Base-by-base conservation (phyloP, 2,797 vertebrate species). In the Paguma larvata region DNA sequence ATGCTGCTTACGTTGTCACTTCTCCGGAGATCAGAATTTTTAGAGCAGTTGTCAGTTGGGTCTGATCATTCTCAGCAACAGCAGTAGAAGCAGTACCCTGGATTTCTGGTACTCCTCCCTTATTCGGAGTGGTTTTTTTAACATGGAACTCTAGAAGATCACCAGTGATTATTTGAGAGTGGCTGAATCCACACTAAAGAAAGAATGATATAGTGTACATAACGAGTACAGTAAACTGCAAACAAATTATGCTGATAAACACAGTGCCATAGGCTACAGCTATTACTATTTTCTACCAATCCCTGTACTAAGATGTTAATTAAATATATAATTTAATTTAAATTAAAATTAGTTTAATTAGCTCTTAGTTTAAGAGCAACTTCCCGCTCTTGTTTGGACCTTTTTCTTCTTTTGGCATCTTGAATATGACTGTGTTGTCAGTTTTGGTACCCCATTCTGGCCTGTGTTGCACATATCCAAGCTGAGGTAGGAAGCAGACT, bases 71-170 rank as follows among this genome's bases (percentile, higher is more conserved):
- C 14, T 68, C 27, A 89, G 59, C 38, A 62, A 56, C 2, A 87
- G n/a, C 51, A 82, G 12, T n/a, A 53, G 27, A 73, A 89, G 30
- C 14, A 53, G 23, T 16, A 23, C 30, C n/a, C 23, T 27, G 2
- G 0, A n/a, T 92, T 97, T 70, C 72, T 85, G 77, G 25, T 67
- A 78, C 73, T 78, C 6, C 0, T 90, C 4, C 87, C 32, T 94
- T 56, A 70, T 73, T 68, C 89, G 27, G 78, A 94, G 34, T 59
- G 25, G 18, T 92, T 91, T 25, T 83, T 93, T 78, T 63, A 90
- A 59, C 0, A 53, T 1, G 5, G 34, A 79, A 72, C 38, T 89
- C 78, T 91, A 27, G 65, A 90, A 67, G 32, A 88, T 73, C 62
- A 75, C 21, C 59, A 77, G 6, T 25, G 38, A 73, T 95, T 62